Percentiles rank a stretch among this genome's conserved stretches.
phyloP scores from a whole-genome alignment of 2,797 vertebrate species.

The Poecilia velifera region DNA sequence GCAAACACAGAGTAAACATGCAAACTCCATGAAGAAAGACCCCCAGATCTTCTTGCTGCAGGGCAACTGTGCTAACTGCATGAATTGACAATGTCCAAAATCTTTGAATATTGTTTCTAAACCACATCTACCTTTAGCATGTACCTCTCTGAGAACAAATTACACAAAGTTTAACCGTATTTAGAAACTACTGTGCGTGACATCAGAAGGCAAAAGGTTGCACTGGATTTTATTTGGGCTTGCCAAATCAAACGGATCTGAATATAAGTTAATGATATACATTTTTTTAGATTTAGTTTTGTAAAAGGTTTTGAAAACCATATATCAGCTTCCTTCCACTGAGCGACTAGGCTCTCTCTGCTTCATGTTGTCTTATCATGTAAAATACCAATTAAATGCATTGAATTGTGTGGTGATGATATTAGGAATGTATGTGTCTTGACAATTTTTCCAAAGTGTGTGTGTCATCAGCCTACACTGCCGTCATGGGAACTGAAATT shows the following conservation, averaged over 20 bases:
- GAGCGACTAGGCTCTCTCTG: background rate
- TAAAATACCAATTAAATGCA: background rate
- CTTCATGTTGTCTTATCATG: background rate
- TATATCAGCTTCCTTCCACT: background rate
- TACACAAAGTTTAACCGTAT: background rate
- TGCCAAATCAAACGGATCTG: background rate
- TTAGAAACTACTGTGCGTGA: too few species aligned
- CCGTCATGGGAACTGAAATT: conserved; percentile 68
- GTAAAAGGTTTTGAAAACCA: background rate
- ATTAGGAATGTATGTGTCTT: background rate
- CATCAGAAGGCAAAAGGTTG: background rate
- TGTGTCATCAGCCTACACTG: conserved; percentile 4
- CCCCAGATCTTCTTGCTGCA: background rate
- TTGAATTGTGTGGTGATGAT: background rate
- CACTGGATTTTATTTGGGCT: background rate
- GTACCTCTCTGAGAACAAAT: background rate
- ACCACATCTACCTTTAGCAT: background rate
- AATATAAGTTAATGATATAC: too few species aligned
- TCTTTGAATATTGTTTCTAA: background rate
- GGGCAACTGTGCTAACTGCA: background rate
- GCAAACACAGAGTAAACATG: too few species aligned
- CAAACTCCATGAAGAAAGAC: background rate
- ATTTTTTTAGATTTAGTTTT: too few species aligned
- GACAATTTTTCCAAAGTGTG: background rate
- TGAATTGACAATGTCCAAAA: background rate